Conservation (phyloP, 2,113 vertebrate species). For the Henicopernis longicauda region DNA sequence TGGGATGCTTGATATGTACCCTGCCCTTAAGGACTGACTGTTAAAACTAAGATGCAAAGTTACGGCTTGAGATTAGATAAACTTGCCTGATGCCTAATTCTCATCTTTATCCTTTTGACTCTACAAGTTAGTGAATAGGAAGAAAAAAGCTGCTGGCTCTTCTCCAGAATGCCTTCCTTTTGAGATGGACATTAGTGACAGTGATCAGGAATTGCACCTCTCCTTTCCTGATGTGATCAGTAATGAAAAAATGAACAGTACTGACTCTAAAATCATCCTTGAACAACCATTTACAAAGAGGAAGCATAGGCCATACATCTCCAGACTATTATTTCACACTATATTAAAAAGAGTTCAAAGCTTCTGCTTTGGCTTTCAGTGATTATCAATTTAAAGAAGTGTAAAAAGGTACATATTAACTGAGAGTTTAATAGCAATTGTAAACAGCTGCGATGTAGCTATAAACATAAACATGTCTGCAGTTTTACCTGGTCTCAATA, state of each 20-base stretch:
- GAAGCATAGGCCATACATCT: neutral
- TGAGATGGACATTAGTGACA: neutral
- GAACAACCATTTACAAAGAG: neutral
- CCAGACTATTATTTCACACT: neutral
- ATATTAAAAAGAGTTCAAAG: neutral
- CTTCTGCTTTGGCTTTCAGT: neutral
- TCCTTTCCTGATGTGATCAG: neutral
- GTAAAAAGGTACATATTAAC: neutral
- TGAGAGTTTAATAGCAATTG: neutral
- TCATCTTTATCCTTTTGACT: neutral
- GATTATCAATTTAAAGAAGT: neutral
- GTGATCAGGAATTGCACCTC: neutral
- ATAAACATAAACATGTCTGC: neutral
- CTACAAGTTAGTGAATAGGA: neutral
- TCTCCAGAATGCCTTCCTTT: neutral
- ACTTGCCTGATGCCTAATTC: neutral
- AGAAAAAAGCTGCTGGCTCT: neutral
- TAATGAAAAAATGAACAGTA: neutral
- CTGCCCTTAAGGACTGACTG: neutral
- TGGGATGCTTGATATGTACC: neutral
- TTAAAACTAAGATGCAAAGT: neutral
- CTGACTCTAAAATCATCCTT: neutral
- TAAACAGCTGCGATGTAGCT: neutral
- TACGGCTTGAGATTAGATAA: neutral
- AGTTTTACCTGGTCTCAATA: neutral